These are phyloP conservation scores for Chromoteleia sp. DNA, from an alignment of 2,888 invertebrate species.

Conservation along the genomic window DNA sequence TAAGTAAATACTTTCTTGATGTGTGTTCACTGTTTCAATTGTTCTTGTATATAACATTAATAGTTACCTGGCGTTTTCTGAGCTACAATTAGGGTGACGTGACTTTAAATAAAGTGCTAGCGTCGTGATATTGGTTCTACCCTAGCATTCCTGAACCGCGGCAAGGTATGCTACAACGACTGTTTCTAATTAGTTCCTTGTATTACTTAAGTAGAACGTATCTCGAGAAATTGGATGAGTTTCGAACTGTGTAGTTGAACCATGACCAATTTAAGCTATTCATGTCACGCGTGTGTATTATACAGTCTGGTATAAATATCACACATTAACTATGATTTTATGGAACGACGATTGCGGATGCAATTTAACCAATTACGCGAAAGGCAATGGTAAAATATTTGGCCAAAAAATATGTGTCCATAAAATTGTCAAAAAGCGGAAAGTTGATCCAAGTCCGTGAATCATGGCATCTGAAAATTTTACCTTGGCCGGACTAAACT, in stretches of 20 bases:
- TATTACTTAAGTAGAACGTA: constrained; percentile 75
- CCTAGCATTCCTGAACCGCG: constrained; percentile 47
- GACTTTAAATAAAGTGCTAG: constrained; percentile 48
- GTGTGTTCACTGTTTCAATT: constrained; percentile 5
- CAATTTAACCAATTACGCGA: constrained; percentile 4
- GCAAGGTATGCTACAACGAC: constrained; percentile 73
- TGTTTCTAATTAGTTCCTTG: constrained; percentile 80
- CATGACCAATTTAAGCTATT: constrained; percentile 76
- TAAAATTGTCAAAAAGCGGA: constrained; percentile 9
- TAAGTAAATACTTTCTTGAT: constrained; percentile 1
- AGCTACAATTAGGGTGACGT: constrained; percentile 40
- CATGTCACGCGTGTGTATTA: constrained; percentile 62
- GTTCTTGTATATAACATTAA: constrained; percentile 22
- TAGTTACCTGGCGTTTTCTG: constrained; percentile 24
- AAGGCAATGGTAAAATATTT: background rate
- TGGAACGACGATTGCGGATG: constrained; percentile 2
- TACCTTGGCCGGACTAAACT: too few species aligned
- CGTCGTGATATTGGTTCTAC: constrained; percentile 57
- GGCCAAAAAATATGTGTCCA: constrained; percentile 13
- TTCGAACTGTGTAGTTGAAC: constrained; percentile 76
- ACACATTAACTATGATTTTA: constrained; percentile 19
- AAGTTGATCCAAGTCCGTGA: background rate
- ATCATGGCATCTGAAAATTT: background rate
- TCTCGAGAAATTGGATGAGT: constrained; percentile 78
- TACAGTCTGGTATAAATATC: constrained; percentile 20